Percentiles rank a stretch among this genome's conserved stretches.
These are phyloP conservation scores for Strongylocentrotus purpuratus DNA, from an alignment of 35 echinoderm and acorn worm species.

Conservation along the genomic window DNA sequence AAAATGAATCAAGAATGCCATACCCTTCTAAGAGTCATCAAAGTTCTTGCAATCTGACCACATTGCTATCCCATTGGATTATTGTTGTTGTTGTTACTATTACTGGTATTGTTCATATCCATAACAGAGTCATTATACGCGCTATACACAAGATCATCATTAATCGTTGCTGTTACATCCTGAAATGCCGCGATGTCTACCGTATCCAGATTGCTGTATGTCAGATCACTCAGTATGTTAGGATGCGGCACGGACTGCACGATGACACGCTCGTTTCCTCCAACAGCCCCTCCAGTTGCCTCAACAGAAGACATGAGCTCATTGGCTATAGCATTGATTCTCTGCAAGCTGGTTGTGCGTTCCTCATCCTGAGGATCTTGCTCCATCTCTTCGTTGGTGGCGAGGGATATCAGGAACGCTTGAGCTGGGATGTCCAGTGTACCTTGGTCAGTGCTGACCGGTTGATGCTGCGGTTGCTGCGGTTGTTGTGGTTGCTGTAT, in stretches of 20 bases:
- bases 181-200: background rate
- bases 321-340: background rate
- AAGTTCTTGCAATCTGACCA: background rate
- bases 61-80: background rate
- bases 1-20: background rate
- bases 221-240: background rate
- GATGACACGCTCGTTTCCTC: background rate
- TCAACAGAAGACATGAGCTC: background rate
- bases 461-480: conserved; percentile 25
- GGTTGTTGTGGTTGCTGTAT: conserved; percentile 29
- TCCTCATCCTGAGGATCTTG: background rate
- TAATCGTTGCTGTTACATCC: background rate
- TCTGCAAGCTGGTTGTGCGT: background rate
- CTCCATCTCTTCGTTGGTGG: conserved; percentile 4
- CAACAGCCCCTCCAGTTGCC: background rate
- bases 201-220: background rate
- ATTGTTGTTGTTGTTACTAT: conserved; percentile 9
- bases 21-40: background rate
- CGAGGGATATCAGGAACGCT: background rate
- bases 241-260: background rate
- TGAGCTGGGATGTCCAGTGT: background rate
- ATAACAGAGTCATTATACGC: background rate
- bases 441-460: conserved; percentile 11
- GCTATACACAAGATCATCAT: background rate
- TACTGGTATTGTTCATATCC: background rate